These are phyloP conservation scores for Hoplodrina blanda DNA, from an alignment of 2,888 invertebrate species.

Conservation along the genomic window DNA sequence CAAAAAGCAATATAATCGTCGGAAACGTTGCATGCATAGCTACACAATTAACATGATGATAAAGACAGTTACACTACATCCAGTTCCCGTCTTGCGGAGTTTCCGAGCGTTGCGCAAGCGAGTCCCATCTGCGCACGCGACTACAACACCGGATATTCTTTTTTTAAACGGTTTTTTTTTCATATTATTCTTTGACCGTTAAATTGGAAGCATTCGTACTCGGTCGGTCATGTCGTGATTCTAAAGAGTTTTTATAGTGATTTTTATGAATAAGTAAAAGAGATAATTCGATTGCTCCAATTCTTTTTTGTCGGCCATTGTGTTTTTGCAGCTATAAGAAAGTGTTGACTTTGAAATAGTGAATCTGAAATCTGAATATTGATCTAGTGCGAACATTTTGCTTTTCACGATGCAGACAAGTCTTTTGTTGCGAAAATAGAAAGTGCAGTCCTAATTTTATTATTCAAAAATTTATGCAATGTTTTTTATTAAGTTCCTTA, in stretches of 20 bases:
- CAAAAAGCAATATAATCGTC: conserved; percentile 68
- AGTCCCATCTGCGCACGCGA: conserved; percentile 75
- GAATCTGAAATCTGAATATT: conserved; percentile 18
- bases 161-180: conserved; percentile 39
- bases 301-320: conserved; percentile 52
- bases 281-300: conserved; percentile 65
- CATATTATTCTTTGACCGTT: conserved; percentile 61
- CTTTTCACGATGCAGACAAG: conserved; percentile 22
- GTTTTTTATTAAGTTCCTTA: too few relatives aligned
- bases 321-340: conserved; percentile 55
- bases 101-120: conserved; percentile 77
- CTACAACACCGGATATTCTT: conserved; percentile 72
- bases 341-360: conserved; percentile 44
- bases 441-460: conserved; percentile 14
- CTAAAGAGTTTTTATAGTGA: conserved; percentile 56
- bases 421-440: conserved; percentile 34
- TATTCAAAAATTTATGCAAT: not conserved
- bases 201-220: conserved; percentile 57
- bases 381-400: conserved; percentile 27
- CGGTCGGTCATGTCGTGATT: conserved; percentile 60
- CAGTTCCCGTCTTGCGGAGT: conserved; percentile 76
- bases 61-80: conserved; percentile 73
- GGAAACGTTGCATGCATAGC: conserved; percentile 75
- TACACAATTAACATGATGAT: conserved; percentile 67
- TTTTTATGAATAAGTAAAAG: conserved; percentile 64